phyloP scores from a whole-genome alignment of 2,797 vertebrate species.

The Pseudochirops cupreus region DNA sequence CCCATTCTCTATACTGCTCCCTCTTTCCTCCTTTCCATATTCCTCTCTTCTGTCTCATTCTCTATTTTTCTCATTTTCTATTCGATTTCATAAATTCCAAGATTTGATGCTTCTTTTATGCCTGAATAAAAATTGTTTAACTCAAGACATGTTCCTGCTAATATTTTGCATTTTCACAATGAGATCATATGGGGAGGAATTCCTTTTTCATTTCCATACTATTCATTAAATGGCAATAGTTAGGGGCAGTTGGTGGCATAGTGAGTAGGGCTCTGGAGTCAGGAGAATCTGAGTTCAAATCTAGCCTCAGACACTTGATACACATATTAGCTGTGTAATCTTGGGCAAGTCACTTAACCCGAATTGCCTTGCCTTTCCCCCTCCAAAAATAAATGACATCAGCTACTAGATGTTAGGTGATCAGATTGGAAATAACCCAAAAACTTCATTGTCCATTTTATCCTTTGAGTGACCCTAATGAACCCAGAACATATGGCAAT shows the following conservation, averaged over 20 bases:
- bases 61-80: neutral
- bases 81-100: neutral
- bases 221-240: neutral
- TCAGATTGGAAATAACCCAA: neutral
- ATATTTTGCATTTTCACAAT: neutral
- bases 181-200: neutral
- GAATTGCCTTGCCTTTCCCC: too few relatives aligned
- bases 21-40: neutral
- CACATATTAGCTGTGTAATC: too few relatives aligned
- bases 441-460: neutral
- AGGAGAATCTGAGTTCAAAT: too few relatives aligned
- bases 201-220: neutral
- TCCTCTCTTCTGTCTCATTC: neutral
- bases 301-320: too few relatives aligned
- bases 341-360: too few relatives aligned
- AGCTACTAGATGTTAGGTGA: neutral
- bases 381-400: neutral
- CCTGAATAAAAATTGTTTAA: neutral
- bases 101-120: neutral
- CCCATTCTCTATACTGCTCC: neutral
- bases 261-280: too few relatives aligned
- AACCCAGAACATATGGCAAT: neutral
- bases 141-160: neutral
- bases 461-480: neutral
- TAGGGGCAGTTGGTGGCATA: too few relatives aligned